These are phyloP conservation scores for Buceros bicornis DNA, from an alignment of 2,797 vertebrate genomes.

Conservation along the genomic window DNA sequence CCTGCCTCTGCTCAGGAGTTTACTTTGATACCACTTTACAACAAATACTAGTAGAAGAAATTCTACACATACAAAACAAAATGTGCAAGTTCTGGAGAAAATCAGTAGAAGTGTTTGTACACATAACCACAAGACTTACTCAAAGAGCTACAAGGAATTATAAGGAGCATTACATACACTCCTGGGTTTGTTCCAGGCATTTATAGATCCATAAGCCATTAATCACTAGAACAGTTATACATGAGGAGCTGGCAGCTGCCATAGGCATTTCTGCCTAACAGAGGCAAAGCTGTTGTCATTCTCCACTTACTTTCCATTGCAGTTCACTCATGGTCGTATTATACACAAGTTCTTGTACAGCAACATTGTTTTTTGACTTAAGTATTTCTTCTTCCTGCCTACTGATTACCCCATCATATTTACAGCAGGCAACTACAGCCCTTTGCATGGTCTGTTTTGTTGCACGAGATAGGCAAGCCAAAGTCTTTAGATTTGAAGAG, in stretches of 20 bases:
- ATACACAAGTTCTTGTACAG: background rate
- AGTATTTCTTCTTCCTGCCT: background rate
- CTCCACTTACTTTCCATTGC: background rate
- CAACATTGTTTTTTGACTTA: background rate
- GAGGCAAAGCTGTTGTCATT: background rate
- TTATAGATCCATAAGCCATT: background rate
- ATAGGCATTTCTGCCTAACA: background rate
- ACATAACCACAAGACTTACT: background rate
- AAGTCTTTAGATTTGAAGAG: background rate
- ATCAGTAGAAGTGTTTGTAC: background rate
- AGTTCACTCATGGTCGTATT: background rate
- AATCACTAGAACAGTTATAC: background rate
- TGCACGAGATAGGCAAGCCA: background rate
- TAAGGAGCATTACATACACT: background rate
- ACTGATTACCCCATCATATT: background rate
- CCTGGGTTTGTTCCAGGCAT: background rate
- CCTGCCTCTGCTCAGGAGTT: background rate
- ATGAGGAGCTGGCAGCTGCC: background rate
- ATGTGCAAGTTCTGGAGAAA: background rate
- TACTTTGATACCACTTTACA: background rate
- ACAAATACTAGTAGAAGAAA: background rate
- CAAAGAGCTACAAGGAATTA: background rate
- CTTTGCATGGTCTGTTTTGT: background rate
- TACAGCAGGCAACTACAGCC: background rate
- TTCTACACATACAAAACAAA: background rate